A percentile compares a stretch with the other conserved stretches of the same genome.
Conservation (phyloP, 2,113 vertebrate genomes). For the Nerophis ophidion region DNA sequence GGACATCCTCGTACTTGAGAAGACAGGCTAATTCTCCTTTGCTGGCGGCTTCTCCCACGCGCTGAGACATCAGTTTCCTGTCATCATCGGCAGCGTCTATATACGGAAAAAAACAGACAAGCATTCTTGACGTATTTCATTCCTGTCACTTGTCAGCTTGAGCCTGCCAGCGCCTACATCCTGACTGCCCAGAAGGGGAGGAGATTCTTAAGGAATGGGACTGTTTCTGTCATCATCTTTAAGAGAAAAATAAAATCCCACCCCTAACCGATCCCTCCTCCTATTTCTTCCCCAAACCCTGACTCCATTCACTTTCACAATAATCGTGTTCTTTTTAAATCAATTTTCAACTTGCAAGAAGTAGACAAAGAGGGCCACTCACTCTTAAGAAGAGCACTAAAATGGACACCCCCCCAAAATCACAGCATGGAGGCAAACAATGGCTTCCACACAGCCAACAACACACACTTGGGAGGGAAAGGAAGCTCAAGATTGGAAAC, state of each 20-base stretch:
- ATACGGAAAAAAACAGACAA: not conserved
- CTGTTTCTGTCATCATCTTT: constrained; percentile 54
- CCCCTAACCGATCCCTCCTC: constrained; percentile 19
- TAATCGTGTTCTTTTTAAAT: constrained; percentile 37
- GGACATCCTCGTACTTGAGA: constrained; percentile 16
- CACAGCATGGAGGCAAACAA: constrained; percentile 53
- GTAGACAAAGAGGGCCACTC: constrained; percentile 17
- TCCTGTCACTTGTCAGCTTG: constrained; percentile 1
- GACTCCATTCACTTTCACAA: constrained; percentile 36
- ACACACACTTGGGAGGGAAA: constrained; percentile 48
- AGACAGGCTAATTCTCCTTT: constrained; percentile 1
- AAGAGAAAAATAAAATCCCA: not conserved
- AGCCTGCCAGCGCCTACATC: constrained; percentile 25
- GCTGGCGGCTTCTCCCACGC: constrained; percentile 18
- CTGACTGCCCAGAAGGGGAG: constrained; percentile 47
- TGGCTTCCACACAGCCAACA: constrained; percentile 47
- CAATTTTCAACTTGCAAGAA: constrained; percentile 22
- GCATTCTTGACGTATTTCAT: constrained; percentile 1
- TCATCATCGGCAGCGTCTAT: constrained; percentile 26
- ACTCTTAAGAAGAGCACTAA: constrained; percentile 31
- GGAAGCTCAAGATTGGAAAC: constrained; percentile 40
- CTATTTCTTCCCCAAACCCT: constrained; percentile 34
- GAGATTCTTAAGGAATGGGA: constrained; percentile 59
- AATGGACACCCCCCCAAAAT: constrained; percentile 34
- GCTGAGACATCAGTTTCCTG: constrained; percentile 32